Base-by-base conservation (phyloP, 35 echinoderm and acorn worm genomes). In the Diadema setosum region DNA sequence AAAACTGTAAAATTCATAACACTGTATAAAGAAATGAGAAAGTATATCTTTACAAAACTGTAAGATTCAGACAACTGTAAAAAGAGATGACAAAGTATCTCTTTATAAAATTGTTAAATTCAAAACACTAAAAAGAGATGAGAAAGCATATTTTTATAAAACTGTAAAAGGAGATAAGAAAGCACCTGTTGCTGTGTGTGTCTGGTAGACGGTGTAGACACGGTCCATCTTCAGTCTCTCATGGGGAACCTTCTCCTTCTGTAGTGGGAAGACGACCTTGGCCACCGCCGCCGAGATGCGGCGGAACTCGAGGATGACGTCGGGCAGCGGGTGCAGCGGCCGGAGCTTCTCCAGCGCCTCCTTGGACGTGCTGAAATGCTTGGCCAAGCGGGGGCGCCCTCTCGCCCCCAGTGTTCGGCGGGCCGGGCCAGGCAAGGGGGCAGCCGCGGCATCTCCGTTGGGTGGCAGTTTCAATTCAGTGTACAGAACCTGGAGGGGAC, bases 291-390 rank as follows among this genome's bases (percentile, higher is more conserved):
- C 82, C 21, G 85, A 88, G 48, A 99, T 86, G 12, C 93, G 86
- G 24, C 96, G 80, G 89, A 93, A 99, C 58, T 99, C 96, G 17
- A 95, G 80, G 52, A 99, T 92, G 46, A 99, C 14, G 2, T 89
- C 96, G 42, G 96, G 96, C 17, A 99, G 80, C 48, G 81, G 75
- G 69, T 99, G 96, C 12, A 99, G 87, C 0, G 90, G 33, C 36
- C 89, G 88, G 14, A 99, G 86, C 81, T 99, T 99, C 85, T 99
- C 92, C 57, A 99, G 73, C 7, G 92, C 43, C 11, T 94, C 92
- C 87, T 99, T 99, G 15, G 89, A 88, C 0, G 96, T 99, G 86
- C 90, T 99, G 86, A 99, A 99, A 29, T 92, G 93, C 29, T 99
- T 99, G 0, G 96, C 83, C 8, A 99, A 58, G 75, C 73, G 83